These are phyloP conservation scores for Spilarctia lutea DNA, from an alignment of 2,888 invertebrate genomes.

Conservation along the genomic window DNA sequence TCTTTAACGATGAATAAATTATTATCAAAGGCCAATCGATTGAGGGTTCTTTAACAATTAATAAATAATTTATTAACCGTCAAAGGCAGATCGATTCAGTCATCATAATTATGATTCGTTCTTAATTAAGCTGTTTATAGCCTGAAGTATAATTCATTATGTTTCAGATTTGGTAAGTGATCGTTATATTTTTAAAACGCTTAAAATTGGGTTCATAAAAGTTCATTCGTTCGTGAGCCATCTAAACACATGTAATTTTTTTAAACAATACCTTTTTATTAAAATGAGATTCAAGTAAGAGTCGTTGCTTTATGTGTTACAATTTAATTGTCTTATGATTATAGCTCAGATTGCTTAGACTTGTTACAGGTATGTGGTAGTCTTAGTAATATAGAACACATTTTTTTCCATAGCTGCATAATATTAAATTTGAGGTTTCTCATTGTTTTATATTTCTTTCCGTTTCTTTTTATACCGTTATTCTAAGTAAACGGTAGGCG, in stretches of 20 bases:
- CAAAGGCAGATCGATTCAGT: background rate
- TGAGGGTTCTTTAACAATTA: background rate
- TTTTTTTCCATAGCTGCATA: too few species aligned
- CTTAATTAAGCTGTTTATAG: background rate
- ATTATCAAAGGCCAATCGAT: background rate
- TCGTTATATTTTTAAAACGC: background rate
- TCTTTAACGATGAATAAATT: background rate
- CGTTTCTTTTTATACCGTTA: constrained; percentile 30
- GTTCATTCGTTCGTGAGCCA: background rate
- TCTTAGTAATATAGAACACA: background rate
- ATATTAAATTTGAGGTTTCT: background rate
- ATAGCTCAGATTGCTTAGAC: too few species aligned
- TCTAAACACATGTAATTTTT: background rate
- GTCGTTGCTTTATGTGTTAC: too few species aligned
- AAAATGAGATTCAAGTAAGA: too few species aligned
- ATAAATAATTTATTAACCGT: background rate
- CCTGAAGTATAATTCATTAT: background rate
- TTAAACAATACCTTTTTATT: too few species aligned
- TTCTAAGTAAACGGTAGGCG: constrained; percentile 69
- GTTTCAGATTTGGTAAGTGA: background rate
- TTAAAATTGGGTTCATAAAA: background rate
- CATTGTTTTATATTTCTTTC: background rate
- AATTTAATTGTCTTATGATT: too few species aligned
- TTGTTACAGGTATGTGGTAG: background rate
- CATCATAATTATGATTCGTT: background rate